phyloP scores from a whole-genome alignment of 1,140 invertebrate genomes.

The Mya arenaria region DNA sequence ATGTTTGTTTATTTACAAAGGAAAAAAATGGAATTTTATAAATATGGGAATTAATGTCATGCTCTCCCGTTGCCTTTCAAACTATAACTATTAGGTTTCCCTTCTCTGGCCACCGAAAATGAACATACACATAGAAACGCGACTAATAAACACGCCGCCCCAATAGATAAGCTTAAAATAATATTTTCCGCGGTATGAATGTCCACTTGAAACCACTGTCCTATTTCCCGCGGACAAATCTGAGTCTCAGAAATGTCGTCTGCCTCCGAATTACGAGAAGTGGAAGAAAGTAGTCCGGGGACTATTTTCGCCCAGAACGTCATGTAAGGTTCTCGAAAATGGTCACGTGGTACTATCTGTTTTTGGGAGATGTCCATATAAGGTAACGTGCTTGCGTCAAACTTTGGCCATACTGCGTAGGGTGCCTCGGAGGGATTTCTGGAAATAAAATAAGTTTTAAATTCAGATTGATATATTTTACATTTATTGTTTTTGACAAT shows the following conservation, averaged over 20 bases:
- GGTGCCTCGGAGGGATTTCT: not conserved
- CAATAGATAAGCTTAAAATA: conserved; percentile 14
- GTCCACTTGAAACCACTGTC: not conserved
- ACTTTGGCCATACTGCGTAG: conserved; percentile 1
- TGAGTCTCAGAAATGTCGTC: not conserved
- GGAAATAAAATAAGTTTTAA: not conserved
- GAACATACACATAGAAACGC: conserved; percentile 5
- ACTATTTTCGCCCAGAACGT: conserved; percentile 41
- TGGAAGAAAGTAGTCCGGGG: not conserved
- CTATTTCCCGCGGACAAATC: not conserved
- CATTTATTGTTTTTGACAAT: too few species aligned
- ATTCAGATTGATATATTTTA: too few species aligned
- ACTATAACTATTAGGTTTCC: not conserved
- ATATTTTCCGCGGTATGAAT: conserved; percentile 16
- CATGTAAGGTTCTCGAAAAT: conserved; percentile 34
- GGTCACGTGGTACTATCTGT: not conserved
- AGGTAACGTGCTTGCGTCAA: not conserved
- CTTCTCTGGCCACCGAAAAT: conserved; percentile 10
- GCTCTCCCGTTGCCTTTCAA: too few species aligned
- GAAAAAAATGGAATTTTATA: too few species aligned
- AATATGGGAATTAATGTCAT: too few species aligned
- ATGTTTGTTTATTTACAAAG: too few species aligned
- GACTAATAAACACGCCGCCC: not conserved
- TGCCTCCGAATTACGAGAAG: not conserved
- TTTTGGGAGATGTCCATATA: conserved; percentile 37